Conservation (phyloP, 2,113 vertebrate species). For the Shinisaurus crocodilurus region DNA sequence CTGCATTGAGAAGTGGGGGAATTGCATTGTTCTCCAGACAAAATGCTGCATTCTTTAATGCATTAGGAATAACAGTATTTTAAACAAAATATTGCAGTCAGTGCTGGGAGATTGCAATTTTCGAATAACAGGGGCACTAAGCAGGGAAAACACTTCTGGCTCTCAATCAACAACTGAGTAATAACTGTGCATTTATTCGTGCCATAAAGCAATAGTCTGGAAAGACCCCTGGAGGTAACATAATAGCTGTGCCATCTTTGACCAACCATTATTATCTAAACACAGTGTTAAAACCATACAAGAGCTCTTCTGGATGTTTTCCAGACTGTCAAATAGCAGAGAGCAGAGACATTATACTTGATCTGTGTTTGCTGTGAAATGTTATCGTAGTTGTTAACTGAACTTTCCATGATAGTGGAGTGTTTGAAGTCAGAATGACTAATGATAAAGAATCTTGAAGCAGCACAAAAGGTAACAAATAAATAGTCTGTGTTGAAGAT, state of each 20-base stretch:
- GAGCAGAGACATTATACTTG: conserved; percentile 44
- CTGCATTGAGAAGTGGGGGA: not conserved
- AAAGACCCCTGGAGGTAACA: conserved; percentile 43
- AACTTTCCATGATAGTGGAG: conserved; percentile 51
- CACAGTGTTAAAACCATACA: conserved; percentile 14
- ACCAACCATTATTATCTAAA: conserved; percentile 41
- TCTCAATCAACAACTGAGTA: not conserved
- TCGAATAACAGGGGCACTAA: not conserved
- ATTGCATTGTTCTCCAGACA: not conserved
- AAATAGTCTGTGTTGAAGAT: not conserved
- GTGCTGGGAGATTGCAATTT: not conserved
- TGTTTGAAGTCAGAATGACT: conserved; percentile 50
- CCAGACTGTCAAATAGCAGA: conserved; percentile 57
- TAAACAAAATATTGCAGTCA: not conserved
- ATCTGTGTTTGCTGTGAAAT: conserved; percentile 44
- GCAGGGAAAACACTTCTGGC: not conserved
- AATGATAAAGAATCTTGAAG: conserved; percentile 11
- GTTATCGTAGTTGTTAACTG: conserved; percentile 32
- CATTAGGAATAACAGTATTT: not conserved
- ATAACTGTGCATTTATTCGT: not conserved
- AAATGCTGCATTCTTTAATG: conserved; percentile 2
- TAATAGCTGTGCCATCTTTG: conserved; percentile 10
- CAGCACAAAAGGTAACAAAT: conserved; percentile 3
- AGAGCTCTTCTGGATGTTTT: conserved; percentile 53
- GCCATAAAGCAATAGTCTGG: conserved; percentile 3